phyloP scores from a whole-genome alignment of 2,888 invertebrate genomes.

The Phaonia tiefii region DNA sequence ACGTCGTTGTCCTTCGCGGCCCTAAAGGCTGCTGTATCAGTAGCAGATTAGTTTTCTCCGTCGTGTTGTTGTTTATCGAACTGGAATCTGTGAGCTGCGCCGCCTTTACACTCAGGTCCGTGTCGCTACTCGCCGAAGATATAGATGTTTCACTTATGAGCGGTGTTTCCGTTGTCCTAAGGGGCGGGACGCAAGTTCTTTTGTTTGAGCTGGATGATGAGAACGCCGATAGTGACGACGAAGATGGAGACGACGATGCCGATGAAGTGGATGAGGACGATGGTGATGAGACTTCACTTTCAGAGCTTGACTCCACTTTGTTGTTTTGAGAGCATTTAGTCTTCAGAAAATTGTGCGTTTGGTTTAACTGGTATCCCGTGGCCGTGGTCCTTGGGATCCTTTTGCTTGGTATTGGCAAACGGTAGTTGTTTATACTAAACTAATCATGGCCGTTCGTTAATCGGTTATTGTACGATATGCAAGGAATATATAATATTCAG shows the following conservation, averaged over 20 bases:
- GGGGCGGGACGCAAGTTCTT: background rate
- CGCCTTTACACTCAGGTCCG: background rate
- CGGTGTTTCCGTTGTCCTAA: constrained; percentile 2
- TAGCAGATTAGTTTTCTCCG: constrained; percentile 77
- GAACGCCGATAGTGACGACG: constrained; percentile 44
- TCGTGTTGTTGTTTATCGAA: constrained; percentile 70
- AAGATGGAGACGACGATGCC: constrained; percentile 55
- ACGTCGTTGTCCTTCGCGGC: constrained; percentile 64
- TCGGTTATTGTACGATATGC: constrained; percentile 51
- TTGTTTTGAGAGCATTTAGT: constrained; percentile 61
- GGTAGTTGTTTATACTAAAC: background rate
- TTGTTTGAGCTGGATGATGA: constrained; percentile 54
- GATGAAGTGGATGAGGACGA: constrained; percentile 25
- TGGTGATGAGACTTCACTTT: constrained; percentile 39
- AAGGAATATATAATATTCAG: constrained; percentile 65
- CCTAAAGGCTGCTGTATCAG: constrained; percentile 75
- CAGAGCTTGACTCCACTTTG: constrained; percentile 61
- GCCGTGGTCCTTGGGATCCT: constrained; percentile 34
- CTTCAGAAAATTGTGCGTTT: constrained; percentile 57
- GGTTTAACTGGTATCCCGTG: constrained; percentile 48
- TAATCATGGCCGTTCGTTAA: constrained; percentile 47
- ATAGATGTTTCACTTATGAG: background rate
- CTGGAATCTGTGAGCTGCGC: constrained; percentile 43
- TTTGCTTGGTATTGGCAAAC: constrained; percentile 34
- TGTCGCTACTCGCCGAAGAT: constrained; percentile 40